These are phyloP conservation scores for Haplochromis vanheusdeni DNA, from an alignment of 2,113 vertebrate species.

Conservation along the genomic window DNA sequence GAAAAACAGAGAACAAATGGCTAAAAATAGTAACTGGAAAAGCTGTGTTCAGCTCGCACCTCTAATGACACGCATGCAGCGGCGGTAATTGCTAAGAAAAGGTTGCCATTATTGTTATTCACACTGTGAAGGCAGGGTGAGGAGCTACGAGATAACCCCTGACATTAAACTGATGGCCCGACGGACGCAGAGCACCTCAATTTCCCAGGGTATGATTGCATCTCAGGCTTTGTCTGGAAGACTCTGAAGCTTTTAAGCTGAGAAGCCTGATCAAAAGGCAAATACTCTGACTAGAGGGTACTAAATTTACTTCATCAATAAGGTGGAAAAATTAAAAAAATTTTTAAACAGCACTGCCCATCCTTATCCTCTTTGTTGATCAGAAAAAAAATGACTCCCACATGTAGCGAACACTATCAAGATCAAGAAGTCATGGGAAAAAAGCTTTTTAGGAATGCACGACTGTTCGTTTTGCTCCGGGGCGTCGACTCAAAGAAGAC, in stretches of 20 bases:
- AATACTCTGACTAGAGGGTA: constrained; percentile 16
- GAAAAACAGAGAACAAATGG: neutral
- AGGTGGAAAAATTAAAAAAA: neutral
- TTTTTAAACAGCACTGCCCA: neutral
- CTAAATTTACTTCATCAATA: constrained; percentile 22
- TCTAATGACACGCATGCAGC: neutral
- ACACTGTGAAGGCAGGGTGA: neutral
- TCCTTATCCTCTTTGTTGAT: constrained; percentile 32
- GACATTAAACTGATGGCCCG: constrained; percentile 24
- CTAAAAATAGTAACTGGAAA: constrained; percentile 32
- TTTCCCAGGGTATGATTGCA: constrained; percentile 10
- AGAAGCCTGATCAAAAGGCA: constrained; percentile 28
- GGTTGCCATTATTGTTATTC: constrained; percentile 34
- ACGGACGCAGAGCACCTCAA: neutral
- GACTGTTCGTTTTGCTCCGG: neutral
- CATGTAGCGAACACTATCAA: neutral
- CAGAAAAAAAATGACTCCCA: neutral
- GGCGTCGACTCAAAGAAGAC: neutral
- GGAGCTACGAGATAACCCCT: neutral
- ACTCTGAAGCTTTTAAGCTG: neutral
- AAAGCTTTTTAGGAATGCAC: constrained; percentile 33
- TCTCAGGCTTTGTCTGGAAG: constrained; percentile 2
- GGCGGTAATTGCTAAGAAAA: constrained; percentile 18
- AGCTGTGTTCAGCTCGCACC: neutral
- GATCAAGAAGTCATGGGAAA: constrained; percentile 56